Base-by-base conservation (phyloP, 2,113 vertebrate genomes). In the Girardinichthys multiradiatus region DNA sequence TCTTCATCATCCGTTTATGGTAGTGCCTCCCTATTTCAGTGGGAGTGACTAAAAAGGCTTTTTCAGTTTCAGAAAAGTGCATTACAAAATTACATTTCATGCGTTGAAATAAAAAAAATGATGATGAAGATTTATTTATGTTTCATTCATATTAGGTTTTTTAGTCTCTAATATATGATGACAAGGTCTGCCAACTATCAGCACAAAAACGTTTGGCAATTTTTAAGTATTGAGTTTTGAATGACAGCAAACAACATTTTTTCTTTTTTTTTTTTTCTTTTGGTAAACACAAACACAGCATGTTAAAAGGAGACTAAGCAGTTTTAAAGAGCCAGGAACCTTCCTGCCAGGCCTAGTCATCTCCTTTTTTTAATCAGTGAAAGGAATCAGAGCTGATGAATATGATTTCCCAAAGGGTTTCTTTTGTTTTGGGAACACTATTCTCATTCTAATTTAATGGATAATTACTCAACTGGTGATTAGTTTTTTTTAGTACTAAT, bases 381-480 rank as follows among this genome's bases (percentile, higher is more conserved):
- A 64, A 76, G 57, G 37, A 81, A 76, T 86, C 67, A 69, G 31
- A 59, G 33, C 33, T 68, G 37, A 79, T 66, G 45, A 60, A 64
- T 67, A 29, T 70, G 81, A 86, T 87, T 80, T 87, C 83, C 81
- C 74, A 48, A 54, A 64, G 67, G 80, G 6, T 67, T 48, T 57
- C 60, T 79, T 82, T 76, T 87, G 80, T 83, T 83, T 83, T 81
- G 74, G 73, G 81, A 82, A 68, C 73, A 71, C 63, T 71, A 61
- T 74, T 78, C 61, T 78, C 72, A 69, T 79, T 82, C 21, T 71
- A 59, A 71, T 81, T 71, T 84, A 87, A 82, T 74, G 30, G 82
- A 84, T 42, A 62, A 81, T 84, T 86, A 84, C 81, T 87, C 81
- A 86, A 71, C 54, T 74, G 71, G 30, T 80, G 30, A 82, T 78